Conservation (phyloP, 2,797 vertebrate species). For the Oreochromis mossambicus region DNA sequence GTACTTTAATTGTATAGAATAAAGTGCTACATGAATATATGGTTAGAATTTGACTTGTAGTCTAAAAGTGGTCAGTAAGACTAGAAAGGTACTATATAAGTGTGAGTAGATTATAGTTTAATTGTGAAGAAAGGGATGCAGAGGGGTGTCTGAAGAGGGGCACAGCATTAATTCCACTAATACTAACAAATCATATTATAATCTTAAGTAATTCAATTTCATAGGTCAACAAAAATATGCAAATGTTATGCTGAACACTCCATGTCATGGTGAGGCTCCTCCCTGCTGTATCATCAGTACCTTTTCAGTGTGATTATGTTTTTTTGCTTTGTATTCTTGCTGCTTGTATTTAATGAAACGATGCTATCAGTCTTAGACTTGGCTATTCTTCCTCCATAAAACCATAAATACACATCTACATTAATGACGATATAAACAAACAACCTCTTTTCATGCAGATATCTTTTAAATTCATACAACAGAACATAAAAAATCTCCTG, state of each 20-base stretch:
- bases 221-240: not conserved
- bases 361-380: fast-evolving
- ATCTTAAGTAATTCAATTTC: not conserved
- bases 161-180: not conserved
- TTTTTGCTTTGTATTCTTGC: not conserved
- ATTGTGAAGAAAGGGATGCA: not conserved
- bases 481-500: not conserved
- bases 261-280: not conserved
- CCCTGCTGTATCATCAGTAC: fast-evolving
- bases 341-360: not conserved
- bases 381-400: fast-evolving
- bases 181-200: not conserved
- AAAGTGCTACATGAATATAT: not conserved
- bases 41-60: not conserved
- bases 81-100: not conserved
- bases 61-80: not conserved
- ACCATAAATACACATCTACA: fast-evolving
- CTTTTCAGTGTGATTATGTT: not conserved
- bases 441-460: not conserved
- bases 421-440: not conserved
- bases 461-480: fast-evolving
- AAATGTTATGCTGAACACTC: not conserved
- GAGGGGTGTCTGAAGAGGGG: not conserved
- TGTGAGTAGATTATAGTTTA: not conserved
- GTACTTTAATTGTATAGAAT: not conserved